Conservation (phyloP, 2,797 vertebrate species). For the Cynopterus sphinx region DNA sequence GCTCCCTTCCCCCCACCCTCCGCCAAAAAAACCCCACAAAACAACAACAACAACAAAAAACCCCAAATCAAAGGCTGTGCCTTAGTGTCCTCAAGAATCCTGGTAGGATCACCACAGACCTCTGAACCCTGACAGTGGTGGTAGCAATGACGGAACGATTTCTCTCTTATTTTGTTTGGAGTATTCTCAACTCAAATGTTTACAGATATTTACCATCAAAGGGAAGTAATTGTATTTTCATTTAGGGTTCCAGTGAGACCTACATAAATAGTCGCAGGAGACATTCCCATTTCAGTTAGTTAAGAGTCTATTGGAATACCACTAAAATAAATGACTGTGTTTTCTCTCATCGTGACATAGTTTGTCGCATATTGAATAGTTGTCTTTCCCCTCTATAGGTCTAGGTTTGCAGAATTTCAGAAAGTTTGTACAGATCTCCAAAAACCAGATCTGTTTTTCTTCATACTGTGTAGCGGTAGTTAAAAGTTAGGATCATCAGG, state of each 20-base stretch:
- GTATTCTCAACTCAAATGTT: background rate
- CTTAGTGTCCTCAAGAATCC: background rate
- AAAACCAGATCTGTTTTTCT: background rate
- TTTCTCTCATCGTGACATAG: background rate
- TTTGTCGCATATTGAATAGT: background rate
- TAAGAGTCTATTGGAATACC: background rate
- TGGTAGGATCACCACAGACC: background rate
- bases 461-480: background rate
- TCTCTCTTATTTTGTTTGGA: background rate
- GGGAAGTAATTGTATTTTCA: background rate
- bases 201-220: background rate
- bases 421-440: background rate
- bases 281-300: background rate
- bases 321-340: background rate
- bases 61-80: background rate
- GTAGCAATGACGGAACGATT: background rate
- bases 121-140: background rate
- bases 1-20: too few relatives aligned
- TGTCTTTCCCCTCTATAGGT: background rate
- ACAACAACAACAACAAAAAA: background rate
- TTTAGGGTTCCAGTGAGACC: background rate
- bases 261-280: background rate
- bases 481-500: background rate
- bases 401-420: constrained; percentile 9
- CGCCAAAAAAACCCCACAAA: background rate